A percentile compares a stretch with the other conserved stretches of the same genome.
Evolutionary conservation across 30 jellyfish, hydroid and myxozoan species (phyloP).

Genomic region (Nemopilema nomurai): DNA sequence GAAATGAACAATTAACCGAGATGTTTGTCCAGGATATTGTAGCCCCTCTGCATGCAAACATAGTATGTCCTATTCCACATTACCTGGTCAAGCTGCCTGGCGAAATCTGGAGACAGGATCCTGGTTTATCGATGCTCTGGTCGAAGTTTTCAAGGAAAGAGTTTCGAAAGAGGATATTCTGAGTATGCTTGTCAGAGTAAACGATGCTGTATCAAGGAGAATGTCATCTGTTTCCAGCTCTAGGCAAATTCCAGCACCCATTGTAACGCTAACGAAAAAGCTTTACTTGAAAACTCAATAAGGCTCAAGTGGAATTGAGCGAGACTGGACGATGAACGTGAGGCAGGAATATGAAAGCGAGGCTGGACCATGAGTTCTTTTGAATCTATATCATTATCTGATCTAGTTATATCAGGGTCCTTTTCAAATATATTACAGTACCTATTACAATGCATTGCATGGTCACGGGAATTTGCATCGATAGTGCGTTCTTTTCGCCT

Average conservation of each 20-base stretch:
- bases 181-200: conserved; percentile 76
- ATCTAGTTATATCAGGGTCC: no score
- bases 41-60: conserved; percentile 62
- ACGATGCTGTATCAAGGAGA: conserved; percentile 52
- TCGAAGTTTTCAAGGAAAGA: conserved; percentile 55
- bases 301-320: background rate
- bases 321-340: no score
- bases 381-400: no score
- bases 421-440: no score
- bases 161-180: conserved; percentile 73
- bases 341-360: no score
- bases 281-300: conserved; percentile 23
- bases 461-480: no score
- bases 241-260: conserved; percentile 80
- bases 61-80: conserved; percentile 76
- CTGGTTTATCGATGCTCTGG: conserved; percentile 75
- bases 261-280: conserved; percentile 70
- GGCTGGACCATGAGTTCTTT: no score
- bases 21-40: conserved; percentile 50
- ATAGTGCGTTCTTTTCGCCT: no score
- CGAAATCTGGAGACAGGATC: conserved; percentile 73
- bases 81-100: conserved; percentile 88
- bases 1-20: background rate
- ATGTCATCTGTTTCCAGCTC: conserved; percentile 53
- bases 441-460: no score